A percentile compares a stretch with the other conserved stretches of the same genome.
Conservation (phyloP, 1,140 invertebrate species). For the Cydia strobilella region DNA sequence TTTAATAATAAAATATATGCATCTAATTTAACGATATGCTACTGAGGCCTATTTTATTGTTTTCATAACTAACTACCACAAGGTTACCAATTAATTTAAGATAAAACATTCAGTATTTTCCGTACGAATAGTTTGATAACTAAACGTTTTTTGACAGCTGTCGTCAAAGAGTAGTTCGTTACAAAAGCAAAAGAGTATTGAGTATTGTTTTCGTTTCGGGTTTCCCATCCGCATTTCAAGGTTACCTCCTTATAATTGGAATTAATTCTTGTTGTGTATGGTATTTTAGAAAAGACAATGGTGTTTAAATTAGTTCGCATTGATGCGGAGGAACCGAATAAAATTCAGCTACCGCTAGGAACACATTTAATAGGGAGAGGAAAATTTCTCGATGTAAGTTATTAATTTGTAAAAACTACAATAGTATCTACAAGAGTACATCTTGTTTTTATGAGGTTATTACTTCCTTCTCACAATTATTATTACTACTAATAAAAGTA, state of each 20-base stretch:
- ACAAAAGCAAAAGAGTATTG: neutral
- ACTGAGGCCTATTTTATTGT: too few species aligned
- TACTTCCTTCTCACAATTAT: too few species aligned
- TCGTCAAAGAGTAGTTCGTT: neutral
- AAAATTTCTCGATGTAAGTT: conserved; percentile 61
- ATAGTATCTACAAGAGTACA: too few species aligned
- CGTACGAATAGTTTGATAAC: neutral
- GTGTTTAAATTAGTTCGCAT: conserved; percentile 59
- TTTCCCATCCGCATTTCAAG: neutral
- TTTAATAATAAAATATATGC: too few species aligned
- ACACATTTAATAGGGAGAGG: conserved; percentile 63
- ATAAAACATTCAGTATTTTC: too few species aligned
- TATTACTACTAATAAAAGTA: neutral
- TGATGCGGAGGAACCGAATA: conserved; percentile 50
- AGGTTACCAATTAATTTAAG: too few species aligned
- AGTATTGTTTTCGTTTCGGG: neutral
- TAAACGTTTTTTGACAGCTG: neutral
- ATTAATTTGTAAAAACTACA: neutral
- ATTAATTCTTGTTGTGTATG: neutral
- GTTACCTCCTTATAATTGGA: neutral
- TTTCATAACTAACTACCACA: too few species aligned
- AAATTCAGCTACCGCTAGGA: conserved; percentile 55
- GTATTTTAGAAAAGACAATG: conserved; percentile 43
- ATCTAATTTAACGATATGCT: too few species aligned
- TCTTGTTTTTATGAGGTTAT: neutral